Base-by-base conservation (phyloP, 2,113 vertebrate species). In the Sphaerodactylus townsendi region DNA sequence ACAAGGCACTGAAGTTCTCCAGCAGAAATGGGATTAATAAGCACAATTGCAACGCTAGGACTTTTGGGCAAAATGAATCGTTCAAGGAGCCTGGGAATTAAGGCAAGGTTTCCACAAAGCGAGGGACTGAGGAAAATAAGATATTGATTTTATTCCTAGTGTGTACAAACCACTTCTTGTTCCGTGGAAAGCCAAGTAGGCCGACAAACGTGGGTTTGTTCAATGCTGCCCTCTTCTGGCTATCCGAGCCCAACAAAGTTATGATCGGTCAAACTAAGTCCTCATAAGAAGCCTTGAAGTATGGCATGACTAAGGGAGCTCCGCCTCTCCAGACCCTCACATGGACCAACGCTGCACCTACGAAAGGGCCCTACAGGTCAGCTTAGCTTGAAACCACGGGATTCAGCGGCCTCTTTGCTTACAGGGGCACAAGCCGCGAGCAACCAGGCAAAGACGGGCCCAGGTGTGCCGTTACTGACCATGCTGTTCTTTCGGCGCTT, bases 201-300 rank as follows among this genome's bases (percentile, higher is more conserved):
- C 21, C 9, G 33, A 2, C 23, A 3, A 3, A 4, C 2, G 33
- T 33, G 48, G 82, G 30, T 77, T 70, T 69, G 74, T 69, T 56
- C 89, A 92, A 94, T 91, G 92, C 87, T 95, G 94, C 95, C 95
- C 94, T 94, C 95, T 95, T 68, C 91, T 95, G 95, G 92, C 78
- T 80, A 62, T 1, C 41, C 39, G 17, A 56, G 50, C 30, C 68
- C 33, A 7, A 7, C 65, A 50, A 1, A 15, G n/a, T 64, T 4
- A 44, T 37, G 2, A 69, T 23, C 53, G 23, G 59, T 50, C 13
- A 30, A 71, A 21, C 30, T 1, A 41, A 25, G 25, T 21, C 14
- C 33, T 23, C 46, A 39, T 28, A 3, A 48, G 48, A 6, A 37
- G 5, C 44, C 33, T 30, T 6, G 25, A 10, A 23, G 1, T 4